phyloP scores from a whole-genome alignment of 2,888 invertebrate species.

The Melangyna quadrimaculata region DNA sequence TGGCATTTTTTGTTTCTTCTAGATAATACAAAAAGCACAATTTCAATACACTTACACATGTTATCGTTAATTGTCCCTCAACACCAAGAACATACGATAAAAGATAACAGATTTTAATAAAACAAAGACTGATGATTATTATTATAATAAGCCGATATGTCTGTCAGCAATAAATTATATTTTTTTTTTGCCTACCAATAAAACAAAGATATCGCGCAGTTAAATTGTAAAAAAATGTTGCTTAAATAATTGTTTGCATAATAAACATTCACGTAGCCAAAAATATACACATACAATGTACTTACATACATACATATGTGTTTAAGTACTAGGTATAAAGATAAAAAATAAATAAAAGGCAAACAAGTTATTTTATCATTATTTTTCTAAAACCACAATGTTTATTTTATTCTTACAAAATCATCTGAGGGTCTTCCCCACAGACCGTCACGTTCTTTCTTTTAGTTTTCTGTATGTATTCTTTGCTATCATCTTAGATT shows the following conservation, averaged over 20 bases:
- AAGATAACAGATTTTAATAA: conserved; percentile 4
- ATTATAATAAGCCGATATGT: neutral
- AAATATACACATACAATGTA: too few species aligned
- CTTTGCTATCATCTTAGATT: neutral
- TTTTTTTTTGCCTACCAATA: neutral
- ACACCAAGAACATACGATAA: neutral
- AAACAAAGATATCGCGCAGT: neutral
- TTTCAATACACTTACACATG: neutral
- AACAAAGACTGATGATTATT: neutral
- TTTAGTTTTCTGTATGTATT: neutral
- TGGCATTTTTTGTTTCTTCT: neutral
- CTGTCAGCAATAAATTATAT: neutral
- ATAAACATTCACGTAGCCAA: neutral
- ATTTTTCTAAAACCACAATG: neutral
- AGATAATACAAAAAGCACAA: neutral
- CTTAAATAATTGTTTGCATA: neutral
- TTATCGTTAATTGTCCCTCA: neutral
- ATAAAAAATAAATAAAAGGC: neutral
- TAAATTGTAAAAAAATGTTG: neutral
- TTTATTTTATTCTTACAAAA: neutral
- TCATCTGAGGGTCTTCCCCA: neutral
- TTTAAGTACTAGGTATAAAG: neutral
- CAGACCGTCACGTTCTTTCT: neutral
- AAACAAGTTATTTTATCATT: neutral
- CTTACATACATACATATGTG: neutral